phyloP scores from a whole-genome alignment of 2,888 invertebrate species.

The Meliscaeva auricollis region DNA sequence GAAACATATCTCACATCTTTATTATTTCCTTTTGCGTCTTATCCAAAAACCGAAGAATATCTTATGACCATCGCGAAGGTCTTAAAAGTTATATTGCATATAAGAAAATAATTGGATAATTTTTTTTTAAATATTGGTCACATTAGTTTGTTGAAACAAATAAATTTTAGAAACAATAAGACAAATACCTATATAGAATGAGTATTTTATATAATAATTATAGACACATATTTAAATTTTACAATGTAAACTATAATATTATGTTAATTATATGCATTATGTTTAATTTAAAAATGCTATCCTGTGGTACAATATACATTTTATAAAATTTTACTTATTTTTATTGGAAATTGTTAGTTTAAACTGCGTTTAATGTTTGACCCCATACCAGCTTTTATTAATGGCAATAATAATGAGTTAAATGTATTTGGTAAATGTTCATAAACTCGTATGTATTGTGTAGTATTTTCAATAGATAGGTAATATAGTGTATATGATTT shows the following conservation, averaged over 20 bases:
- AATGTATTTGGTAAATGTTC: conserved; percentile 42
- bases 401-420: conserved; percentile 13
- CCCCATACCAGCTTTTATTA: conserved; percentile 83
- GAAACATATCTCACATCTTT: too few species aligned
- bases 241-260: not conserved
- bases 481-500: conserved; percentile 33
- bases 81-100: not conserved
- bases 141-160: conserved; percentile 2
- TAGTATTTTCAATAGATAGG: conserved; percentile 8
- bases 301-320: conserved; percentile 62
- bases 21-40: too few species aligned
- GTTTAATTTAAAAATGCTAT: not conserved
- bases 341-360: conserved; percentile 58
- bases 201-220: not conserved
- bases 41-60: too few species aligned
- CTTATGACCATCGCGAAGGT: too few species aligned
- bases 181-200: not conserved
- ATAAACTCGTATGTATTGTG: conserved; percentile 30
- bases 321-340: conserved; percentile 41
- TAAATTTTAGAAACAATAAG: not conserved
- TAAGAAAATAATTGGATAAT: not conserved
- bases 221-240: not conserved
- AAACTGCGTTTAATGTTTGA: conserved; percentile 80
- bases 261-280: not conserved
- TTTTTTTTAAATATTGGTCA: conserved; percentile 36